phyloP scores from a whole-genome alignment of 2,797 vertebrate genomes.

The Cirrhinus mrigala region DNA sequence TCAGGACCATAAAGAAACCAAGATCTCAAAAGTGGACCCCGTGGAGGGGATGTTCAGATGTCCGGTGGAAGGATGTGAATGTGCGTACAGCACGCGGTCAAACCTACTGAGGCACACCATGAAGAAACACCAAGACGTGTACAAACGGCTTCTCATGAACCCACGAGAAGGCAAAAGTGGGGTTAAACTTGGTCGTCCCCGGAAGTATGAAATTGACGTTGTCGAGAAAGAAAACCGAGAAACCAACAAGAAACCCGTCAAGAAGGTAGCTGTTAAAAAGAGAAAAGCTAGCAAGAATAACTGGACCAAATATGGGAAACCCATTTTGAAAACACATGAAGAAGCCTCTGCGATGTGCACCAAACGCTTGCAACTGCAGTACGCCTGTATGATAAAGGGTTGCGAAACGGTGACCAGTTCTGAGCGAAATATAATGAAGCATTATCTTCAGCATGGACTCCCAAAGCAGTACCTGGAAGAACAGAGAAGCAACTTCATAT shows the following conservation, averaged over 20 bases:
- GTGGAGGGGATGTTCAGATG: conserved; percentile 87
- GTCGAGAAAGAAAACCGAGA: conserved; percentile 86
- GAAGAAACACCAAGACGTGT: conserved; percentile 94
- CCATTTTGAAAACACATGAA: conserved; percentile 88
- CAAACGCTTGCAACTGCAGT: conserved; percentile 87
- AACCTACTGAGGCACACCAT: conserved; percentile 93
- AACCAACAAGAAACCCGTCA: conserved; percentile 80
- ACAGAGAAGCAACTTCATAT: conserved; percentile 91
- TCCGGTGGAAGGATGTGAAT: conserved; percentile 92
- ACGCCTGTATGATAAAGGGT: conserved; percentile 97
- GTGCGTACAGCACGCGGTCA: conserved; percentile 94
- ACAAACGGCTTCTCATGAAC: conserved; percentile 87
- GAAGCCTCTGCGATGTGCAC: conserved; percentile 91
- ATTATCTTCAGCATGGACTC: conserved; percentile 95
- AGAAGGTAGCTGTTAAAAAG: conserved; percentile 73
- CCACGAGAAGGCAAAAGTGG: conserved; percentile 83
- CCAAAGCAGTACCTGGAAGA: conserved; percentile 92
- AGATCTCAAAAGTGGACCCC: conserved; percentile 71
- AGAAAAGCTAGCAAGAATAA: conserved; percentile 68
- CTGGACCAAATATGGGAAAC: conserved; percentile 87
- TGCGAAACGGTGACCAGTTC: conserved; percentile 91
- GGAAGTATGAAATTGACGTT: conserved; percentile 76
- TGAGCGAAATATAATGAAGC: conserved; percentile 91
- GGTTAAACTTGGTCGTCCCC: conserved; percentile 77
- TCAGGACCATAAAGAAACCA: conserved; percentile 83